phyloP scores from a whole-genome alignment of 2,113 vertebrate species.

The Spilogale gracilis region DNA sequence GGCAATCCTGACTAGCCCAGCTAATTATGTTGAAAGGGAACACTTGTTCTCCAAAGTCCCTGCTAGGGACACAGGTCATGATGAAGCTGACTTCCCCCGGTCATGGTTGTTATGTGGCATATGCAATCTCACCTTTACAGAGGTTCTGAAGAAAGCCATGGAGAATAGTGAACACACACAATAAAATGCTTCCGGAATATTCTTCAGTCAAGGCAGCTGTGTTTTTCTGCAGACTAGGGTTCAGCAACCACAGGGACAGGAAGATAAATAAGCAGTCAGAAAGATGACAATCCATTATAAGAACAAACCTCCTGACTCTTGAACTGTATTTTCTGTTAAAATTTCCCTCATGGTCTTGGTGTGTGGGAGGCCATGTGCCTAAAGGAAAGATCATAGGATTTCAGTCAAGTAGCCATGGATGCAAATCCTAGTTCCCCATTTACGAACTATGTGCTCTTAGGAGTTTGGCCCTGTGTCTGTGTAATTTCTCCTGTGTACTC shows the following conservation, averaged over 20 bases:
- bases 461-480: not conserved
- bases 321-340: not conserved
- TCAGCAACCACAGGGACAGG: not conserved
- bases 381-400: not conserved
- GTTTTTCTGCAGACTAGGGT: not conserved
- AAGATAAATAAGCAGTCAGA: not conserved
- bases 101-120: not conserved
- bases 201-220: not conserved
- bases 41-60: not conserved
- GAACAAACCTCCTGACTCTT: not conserved
- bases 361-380: not conserved
- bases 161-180: not conserved
- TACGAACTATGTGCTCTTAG: not conserved
- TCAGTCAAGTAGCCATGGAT: not conserved
- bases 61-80: not conserved
- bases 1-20: not conserved
- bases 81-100: no score
- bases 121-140: not conserved
- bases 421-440: not conserved
- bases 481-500: not conserved
- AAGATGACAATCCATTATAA: not conserved
- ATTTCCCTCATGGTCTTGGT: not conserved
- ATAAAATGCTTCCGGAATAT: not conserved
- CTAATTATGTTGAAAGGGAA: not conserved
- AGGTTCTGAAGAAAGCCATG: not conserved